Evolutionary conservation across 2,888 invertebrate species (phyloP).

Genomic region (Platycnemis pennipes): DNA sequence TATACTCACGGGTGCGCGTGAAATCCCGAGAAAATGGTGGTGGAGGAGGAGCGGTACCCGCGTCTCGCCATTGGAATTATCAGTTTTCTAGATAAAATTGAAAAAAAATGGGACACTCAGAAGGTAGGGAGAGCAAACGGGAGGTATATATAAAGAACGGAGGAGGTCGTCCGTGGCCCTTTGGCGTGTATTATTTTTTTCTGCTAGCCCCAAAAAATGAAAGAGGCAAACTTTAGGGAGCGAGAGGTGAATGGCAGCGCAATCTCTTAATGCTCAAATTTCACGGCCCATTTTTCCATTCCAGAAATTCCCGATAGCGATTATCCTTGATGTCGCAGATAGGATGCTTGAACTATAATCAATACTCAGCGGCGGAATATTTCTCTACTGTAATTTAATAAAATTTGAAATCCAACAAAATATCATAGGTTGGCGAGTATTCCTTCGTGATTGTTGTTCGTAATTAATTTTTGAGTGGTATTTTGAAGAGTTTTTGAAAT

Average conservation of each 20-base stretch:
- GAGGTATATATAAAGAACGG: not conserved
- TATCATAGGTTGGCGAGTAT: not conserved
- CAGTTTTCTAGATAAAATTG: conserved; percentile 18
- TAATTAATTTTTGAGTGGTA: not conserved
- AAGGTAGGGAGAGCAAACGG: not conserved
- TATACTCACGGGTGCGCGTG: not conserved
- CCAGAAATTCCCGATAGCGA: not conserved
- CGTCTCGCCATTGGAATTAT: conserved; percentile 2
- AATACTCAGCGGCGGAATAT: not conserved
- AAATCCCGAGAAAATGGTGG: conserved; percentile 18
- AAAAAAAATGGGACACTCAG: not conserved
- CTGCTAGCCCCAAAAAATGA: not conserved
- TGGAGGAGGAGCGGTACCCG: not conserved
- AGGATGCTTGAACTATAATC: not conserved
- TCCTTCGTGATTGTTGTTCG: not conserved
- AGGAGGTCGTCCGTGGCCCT: not conserved
- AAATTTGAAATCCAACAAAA: not conserved
- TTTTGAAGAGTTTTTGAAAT: not conserved
- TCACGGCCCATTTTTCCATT: not conserved
- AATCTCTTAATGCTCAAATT: not conserved
- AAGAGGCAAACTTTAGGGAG: not conserved
- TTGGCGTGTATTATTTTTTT: not conserved
- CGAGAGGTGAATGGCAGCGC: not conserved
- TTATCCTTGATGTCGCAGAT: not conserved
- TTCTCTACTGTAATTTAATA: not conserved